Evolutionary conservation across 2,113 vertebrate genomes (phyloP).

Genomic region (Ellobius talpinus): DNA sequence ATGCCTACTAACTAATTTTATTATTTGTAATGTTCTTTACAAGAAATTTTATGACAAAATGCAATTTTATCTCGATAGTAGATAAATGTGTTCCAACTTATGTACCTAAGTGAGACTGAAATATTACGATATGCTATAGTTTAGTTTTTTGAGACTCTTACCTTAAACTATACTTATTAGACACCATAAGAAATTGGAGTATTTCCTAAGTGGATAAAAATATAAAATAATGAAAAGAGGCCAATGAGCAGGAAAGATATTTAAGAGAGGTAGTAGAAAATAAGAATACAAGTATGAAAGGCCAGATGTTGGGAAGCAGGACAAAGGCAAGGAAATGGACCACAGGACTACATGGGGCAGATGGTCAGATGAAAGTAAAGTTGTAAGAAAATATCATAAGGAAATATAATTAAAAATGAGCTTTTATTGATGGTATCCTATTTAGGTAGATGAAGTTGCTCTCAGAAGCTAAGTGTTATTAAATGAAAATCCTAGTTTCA

Average conservation of each 20-base stretch:
- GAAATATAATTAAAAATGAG: background rate
- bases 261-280: background rate
- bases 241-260: no score
- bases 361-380: no score
- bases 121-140: background rate
- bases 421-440: background rate
- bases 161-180: constrained; percentile 16
- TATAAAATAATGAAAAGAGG: background rate
- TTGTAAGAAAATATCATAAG: background rate
- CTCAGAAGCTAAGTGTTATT: background rate
- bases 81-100: background rate
- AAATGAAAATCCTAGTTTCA: background rate
- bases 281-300: background rate
- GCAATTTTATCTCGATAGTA: constrained; percentile 20
- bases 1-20: background rate
- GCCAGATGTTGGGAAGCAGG: background rate
- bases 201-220: background rate
- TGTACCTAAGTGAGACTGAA: background rate
- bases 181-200: background rate
- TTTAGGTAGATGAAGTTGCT: background rate
- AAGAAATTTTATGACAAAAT: background rate
- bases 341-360: background rate
- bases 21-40: background rate
- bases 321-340: background rate
- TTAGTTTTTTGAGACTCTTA: background rate